A percentile compares a stretch with the other conserved stretches of the same genome.
These are phyloP conservation scores for Alviniconcha strummeri DNA, from an alignment of 2,888 invertebrate species.

Conservation along the genomic window DNA sequence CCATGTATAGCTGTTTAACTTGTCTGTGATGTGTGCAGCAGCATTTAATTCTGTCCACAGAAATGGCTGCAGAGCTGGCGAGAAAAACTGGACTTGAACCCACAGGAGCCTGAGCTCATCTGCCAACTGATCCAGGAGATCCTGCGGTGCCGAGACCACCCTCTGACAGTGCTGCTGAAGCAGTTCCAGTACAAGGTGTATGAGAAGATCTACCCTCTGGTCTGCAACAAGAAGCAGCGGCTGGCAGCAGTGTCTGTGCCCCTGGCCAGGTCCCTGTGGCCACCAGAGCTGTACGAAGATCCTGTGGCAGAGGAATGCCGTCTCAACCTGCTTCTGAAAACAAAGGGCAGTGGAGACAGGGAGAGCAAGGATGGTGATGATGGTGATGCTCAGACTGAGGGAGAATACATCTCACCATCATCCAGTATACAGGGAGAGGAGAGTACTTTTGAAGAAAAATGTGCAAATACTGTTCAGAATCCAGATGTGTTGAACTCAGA, in stretches of 20 bases:
- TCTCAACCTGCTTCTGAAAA: background rate
- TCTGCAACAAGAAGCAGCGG: conserved; percentile 46
- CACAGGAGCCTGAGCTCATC: conserved; percentile 59
- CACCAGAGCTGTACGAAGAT: conserved; percentile 20
- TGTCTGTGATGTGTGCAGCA: too few species aligned
- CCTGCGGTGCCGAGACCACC: conserved; percentile 63
- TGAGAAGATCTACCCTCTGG: conserved; percentile 55
- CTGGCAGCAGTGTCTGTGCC: conserved; percentile 55
- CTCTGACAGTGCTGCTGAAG: conserved; percentile 60
- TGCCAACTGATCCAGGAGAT: conserved; percentile 61
- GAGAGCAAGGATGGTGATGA: background rate
- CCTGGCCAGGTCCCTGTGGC: conserved; percentile 41
- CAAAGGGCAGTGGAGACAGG: background rate
- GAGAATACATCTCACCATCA: too few species aligned
- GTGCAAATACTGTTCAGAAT: too few species aligned
- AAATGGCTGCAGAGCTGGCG: conserved; percentile 62
- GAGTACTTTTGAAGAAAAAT: too few species aligned
- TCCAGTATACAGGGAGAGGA: too few species aligned
- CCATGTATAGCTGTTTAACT: too few species aligned
- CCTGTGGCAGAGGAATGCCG: background rate
- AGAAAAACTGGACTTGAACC: conserved; percentile 54
- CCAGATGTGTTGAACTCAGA: too few species aligned
- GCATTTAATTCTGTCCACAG: conserved; percentile 44
- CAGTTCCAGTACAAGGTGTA: conserved; percentile 59
- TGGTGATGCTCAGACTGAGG: background rate